phyloP scores from a whole-genome alignment of 1,140 invertebrate species.

The Callitettix versicolor region DNA sequence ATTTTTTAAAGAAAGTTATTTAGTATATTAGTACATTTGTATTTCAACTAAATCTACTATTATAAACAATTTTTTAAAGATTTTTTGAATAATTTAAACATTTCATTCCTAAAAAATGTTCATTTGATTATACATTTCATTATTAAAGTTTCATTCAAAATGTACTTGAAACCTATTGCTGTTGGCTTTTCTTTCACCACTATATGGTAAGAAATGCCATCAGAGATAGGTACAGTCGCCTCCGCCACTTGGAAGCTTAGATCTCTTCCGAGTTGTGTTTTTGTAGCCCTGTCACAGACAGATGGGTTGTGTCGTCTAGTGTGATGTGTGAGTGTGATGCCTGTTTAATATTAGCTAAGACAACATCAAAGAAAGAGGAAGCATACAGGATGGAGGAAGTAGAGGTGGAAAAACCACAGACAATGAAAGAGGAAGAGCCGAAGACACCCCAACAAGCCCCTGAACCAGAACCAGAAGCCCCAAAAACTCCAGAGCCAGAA shows the following conservation, averaged over 20 bases:
- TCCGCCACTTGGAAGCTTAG: not conserved
- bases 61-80: too few species aligned
- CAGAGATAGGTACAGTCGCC: not conserved
- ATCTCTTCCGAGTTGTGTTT: constrained; percentile 2
- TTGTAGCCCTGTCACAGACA: constrained; percentile 15
- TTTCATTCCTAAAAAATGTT: too few species aligned
- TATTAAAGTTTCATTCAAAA: too few species aligned
- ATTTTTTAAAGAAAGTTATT: too few species aligned
- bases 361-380: not conserved
- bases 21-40: too few species aligned
- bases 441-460: not conserved
- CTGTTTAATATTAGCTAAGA: constrained; percentile 12
- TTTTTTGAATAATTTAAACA: too few species aligned
- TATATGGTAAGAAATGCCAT: not conserved
- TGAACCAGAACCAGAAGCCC: not conserved
- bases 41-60: too few species aligned
- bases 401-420: not conserved
- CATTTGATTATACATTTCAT: too few species aligned
- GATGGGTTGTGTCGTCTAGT: constrained; percentile 9
- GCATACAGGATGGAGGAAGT: not conserved
- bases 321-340: constrained; percentile 19
- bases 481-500: not conserved
- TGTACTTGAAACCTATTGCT: too few species aligned
- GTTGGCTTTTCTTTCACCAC: too few species aligned
- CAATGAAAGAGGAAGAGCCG: not conserved